These are phyloP conservation scores for Paramacrobiotus metropolitanus DNA, from an alignment of 1,140 invertebrate species.

Conservation along the genomic window DNA sequence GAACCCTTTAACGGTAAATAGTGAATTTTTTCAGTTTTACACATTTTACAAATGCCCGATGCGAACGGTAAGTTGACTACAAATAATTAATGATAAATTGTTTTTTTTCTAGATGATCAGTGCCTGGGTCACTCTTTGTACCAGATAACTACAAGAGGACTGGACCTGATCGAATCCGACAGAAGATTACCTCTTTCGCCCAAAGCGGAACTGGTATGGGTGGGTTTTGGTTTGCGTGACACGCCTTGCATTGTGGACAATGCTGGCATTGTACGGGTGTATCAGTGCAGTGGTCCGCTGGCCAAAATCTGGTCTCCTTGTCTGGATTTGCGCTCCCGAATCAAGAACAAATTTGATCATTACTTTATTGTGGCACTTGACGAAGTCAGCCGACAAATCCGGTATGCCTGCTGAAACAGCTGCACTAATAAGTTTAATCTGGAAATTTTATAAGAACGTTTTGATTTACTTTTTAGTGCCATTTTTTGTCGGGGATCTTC, in stretches of 20 bases:
- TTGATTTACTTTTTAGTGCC: no score
- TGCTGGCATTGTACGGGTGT: conserved; percentile 36
- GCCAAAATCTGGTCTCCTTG: conserved; percentile 34
- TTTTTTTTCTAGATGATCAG: neutral
- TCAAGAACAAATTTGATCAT: conserved; percentile 45
- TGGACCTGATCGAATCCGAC: neutral
- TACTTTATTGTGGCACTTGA: conserved; percentile 52
- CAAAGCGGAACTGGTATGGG: conserved; percentile 43
- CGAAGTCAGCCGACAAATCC: conserved; percentile 46
- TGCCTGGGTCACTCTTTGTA: neutral
- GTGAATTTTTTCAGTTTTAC: neutral
- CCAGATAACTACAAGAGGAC: neutral
- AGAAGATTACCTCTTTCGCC: conserved; percentile 37
- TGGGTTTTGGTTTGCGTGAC: conserved; percentile 29
- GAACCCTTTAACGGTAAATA: neutral
- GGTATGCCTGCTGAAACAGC: no score
- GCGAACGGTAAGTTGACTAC: no score
- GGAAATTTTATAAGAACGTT: no score
- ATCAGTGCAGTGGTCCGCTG: conserved; percentile 15
- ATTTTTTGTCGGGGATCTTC: no score
- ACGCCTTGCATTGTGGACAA: conserved; percentile 32
- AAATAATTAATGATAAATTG: neutral
- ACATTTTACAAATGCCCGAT: no score
- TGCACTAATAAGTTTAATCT: no score
- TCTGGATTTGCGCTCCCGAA: conserved; percentile 46